phyloP scores from a whole-genome alignment of 1,140 invertebrate genomes.

The Aethina tumida region DNA sequence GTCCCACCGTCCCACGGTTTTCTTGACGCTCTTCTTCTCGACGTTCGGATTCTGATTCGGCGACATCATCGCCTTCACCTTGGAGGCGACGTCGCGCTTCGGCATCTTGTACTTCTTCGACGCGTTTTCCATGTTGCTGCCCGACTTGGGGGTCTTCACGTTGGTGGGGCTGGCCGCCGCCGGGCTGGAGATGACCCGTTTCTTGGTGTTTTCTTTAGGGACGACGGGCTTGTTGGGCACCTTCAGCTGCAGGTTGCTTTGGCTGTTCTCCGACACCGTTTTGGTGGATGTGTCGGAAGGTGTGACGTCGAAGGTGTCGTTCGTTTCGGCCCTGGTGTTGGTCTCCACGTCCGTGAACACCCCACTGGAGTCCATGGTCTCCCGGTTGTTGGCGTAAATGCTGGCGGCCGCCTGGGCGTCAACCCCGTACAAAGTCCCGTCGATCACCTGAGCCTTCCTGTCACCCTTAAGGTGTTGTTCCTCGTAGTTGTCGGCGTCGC shows the following conservation, averaged over 20 bases:
- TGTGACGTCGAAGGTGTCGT: constrained; percentile 28
- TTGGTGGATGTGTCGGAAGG: constrained; percentile 32
- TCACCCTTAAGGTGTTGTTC: constrained; percentile 56
- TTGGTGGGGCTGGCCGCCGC: constrained; percentile 24
- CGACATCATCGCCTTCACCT: constrained; percentile 59
- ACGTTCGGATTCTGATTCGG: constrained; percentile 26
- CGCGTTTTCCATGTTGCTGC: constrained; percentile 42
- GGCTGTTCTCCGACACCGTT: constrained; percentile 32
- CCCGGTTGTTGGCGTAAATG: constrained; percentile 41
- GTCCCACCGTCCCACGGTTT: constrained; percentile 54
- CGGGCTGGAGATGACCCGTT: constrained; percentile 23
- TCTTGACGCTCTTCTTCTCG: constrained; percentile 27
- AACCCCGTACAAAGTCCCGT: constrained; percentile 69
- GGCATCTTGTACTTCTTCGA: constrained; percentile 67
- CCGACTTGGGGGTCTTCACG: constrained; percentile 23
- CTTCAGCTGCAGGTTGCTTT: constrained; percentile 30
- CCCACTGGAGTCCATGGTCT: constrained; percentile 76
- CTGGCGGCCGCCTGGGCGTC: constrained; percentile 39
- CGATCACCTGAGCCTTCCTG: constrained; percentile 65
- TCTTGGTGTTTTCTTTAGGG: constrained; percentile 22
- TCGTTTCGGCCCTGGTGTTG: constrained; percentile 26
- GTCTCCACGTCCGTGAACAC: constrained; percentile 76
- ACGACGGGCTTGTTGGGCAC: constrained; percentile 10
- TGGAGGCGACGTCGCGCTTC: constrained; percentile 60
- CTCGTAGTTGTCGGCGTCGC: constrained; percentile 70